Evolutionary conservation across 2,888 invertebrate genomes (phyloP).

Genomic region (Calliphora vomitoria): DNA sequence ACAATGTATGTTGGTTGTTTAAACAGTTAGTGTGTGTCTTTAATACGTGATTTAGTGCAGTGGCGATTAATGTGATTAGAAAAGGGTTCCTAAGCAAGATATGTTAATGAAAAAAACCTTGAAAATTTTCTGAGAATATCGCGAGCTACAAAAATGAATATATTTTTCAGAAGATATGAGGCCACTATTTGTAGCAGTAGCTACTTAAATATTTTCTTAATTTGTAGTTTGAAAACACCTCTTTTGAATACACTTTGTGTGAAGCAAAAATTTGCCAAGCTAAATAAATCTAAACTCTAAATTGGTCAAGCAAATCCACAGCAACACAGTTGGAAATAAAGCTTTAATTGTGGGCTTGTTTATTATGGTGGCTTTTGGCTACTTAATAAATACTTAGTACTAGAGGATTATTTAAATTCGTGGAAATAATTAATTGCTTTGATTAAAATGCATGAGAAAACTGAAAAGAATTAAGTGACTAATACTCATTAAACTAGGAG

Average conservation of each 20-base stretch:
- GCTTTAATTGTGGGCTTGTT: conserved; percentile 30
- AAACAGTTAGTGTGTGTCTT: conserved; percentile 31
- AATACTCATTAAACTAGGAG: background rate
- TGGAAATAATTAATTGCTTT: conserved; percentile 24
- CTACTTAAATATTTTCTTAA: no score
- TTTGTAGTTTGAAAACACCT: background rate
- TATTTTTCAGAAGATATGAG: no score
- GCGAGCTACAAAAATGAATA: no score
- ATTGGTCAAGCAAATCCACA: conserved; percentile 18
- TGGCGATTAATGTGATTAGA: background rate
- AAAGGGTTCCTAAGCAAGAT: background rate
- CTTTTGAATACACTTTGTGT: background rate
- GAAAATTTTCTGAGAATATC: background rate
- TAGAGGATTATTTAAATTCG: conserved; percentile 21
- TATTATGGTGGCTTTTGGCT: conserved; percentile 6
- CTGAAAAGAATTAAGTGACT: background rate
- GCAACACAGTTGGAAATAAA: conserved; percentile 20
- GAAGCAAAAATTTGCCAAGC: background rate
- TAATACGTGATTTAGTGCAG: conserved; percentile 26
- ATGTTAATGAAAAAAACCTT: background rate
- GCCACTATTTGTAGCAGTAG: no score
- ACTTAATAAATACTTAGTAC: conserved; percentile 19
- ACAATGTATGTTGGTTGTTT: conserved; percentile 37
- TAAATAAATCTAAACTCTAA: conserved; percentile 14
- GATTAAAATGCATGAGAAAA: background rate